Percentiles rank a stretch among this genome's conserved stretches.
These are phyloP conservation scores for Melinaea menophilus DNA, from an alignment of 2,888 invertebrate genomes.

Conservation along the genomic window DNA sequence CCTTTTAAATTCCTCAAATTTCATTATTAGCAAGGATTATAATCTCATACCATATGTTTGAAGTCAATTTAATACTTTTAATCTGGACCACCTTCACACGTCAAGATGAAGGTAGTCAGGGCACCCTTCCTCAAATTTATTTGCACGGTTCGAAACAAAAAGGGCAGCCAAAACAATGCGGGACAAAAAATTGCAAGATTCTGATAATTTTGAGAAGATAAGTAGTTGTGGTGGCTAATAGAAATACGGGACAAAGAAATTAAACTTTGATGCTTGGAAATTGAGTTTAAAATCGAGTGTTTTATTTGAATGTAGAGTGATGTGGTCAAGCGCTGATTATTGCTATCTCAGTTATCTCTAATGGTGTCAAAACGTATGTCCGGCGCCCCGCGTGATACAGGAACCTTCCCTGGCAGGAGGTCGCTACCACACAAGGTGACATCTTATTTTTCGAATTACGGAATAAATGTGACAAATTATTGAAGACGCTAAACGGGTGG, in stretches of 20 bases:
- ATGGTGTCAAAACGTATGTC: slow-evolving; percentile 75
- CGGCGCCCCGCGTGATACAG: slow-evolving; percentile 70
- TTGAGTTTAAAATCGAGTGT: slow-evolving; percentile 36
- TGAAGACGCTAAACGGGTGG: slow-evolving; percentile 53
- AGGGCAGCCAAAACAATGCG: slow-evolving; percentile 63
- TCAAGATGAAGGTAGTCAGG: slow-evolving; percentile 59
- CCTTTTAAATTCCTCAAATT: neutral
- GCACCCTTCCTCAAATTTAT: slow-evolving; percentile 61
- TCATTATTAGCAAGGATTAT: slow-evolving; percentile 30
- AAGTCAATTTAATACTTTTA: slow-evolving; percentile 56
- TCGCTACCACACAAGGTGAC: slow-evolving; percentile 68
- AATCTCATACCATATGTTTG: slow-evolving; percentile 43
- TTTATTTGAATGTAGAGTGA: neutral
- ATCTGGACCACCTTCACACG: slow-evolving; percentile 49
- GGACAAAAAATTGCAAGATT: slow-evolving; percentile 62
- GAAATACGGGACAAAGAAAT: slow-evolving; percentile 18
- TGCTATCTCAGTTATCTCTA: slow-evolving; percentile 68
- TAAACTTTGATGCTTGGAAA: neutral
- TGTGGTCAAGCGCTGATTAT: slow-evolving; percentile 72
- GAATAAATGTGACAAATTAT: slow-evolving; percentile 58
- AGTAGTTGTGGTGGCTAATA: slow-evolving; percentile 55
- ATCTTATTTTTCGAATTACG: slow-evolving; percentile 57
- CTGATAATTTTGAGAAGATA: slow-evolving; percentile 69
- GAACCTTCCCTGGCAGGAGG: slow-evolving; percentile 65
- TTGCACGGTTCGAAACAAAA: slow-evolving; percentile 71